Base-by-base conservation (phyloP, 2,797 vertebrate species). In the Eutrigla gurnardus region DNA sequence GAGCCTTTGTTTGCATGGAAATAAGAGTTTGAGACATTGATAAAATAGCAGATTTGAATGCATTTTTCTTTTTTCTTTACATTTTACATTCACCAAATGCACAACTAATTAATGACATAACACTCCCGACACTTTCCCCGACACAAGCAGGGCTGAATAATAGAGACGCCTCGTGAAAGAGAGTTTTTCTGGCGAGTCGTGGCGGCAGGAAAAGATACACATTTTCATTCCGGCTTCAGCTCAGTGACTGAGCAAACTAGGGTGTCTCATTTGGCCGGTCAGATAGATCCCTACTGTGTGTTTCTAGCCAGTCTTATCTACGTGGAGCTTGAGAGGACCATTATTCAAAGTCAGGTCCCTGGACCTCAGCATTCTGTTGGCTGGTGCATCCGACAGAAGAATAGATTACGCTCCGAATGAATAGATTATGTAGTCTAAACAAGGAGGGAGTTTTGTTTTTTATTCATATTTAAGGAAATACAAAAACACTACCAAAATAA, bases 301-400 rank as follows among this genome's bases (percentile, higher is more conserved):
- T 86, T 82, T 75, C 73, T 47, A 63, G 73, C 70, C 72, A 7
- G 33, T 53, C 82, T 86, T 89, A 91, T 92, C 91, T 86, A 58
- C 73, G 82, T 66, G 73, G 72, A 74, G 78, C 79, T 72, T 46
- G 54, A 65, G 77, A 65, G 66, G 57, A 71, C 60, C 73, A 88
- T 91, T 91, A 85, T 88, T 92, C 90, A 91, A 88, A 87, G 88
- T 88, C 87, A 71, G 67, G 59, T 70, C 43, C 46, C 52, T 78
- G 78, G 67, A 85, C 74, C 81, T 84, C 62, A 68, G 50, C 60
- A 54, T 54, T 77, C 62, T 73, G 62, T 32, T 75, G 72, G 71
- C 70, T 82, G 70, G 70, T 78, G 25, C 70, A 42, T 76, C 60
- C 65, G 62, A 75, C 68, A 76, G 67, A 77, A 37, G 45, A 83